Evolutionary conservation across 2,113 vertebrate species (phyloP), one percentile per base, ranked within the genome.

Genomic region (Oreocharis arfaki): DNA sequence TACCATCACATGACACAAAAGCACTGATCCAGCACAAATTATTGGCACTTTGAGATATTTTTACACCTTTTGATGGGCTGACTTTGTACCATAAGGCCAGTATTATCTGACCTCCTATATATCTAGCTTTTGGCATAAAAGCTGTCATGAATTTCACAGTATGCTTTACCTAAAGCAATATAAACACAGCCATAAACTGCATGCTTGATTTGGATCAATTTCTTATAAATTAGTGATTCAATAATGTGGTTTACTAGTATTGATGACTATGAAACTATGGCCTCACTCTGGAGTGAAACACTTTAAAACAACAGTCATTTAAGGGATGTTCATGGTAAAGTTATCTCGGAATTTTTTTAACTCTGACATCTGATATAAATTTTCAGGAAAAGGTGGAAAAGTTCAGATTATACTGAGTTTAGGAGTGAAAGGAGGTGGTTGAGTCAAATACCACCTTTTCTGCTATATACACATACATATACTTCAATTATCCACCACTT

Each of bases 401-500:
- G 7, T 15, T 78, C 12, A 5, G 3, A 65, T 69, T 55, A 35
- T 35, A n/a, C 6, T 55, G 26, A 33, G 20, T 65, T 56, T 63
- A 53, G 28, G 11, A 60, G 24, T 68, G 24, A 59, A 84, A 9
- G 7, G 8, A 80, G 10, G 7, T 4, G 0, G 4, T 20, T 0
- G 0, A 60, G 21, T 28, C 13, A 59, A 35, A 76, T 32, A 32
- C 6, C 42, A 70, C 5, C 6, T 74, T 55, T 59, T 67, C 9
- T 67, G 6, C 39, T 84, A 4, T 21, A 69, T 22, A 61, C 8
- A 37, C 11, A 13, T 28, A 33, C 6, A 22, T 49, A 8, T 11
- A 21, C 8, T 71, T 88, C 30, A 50, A 67, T 23, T 74, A 56
- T 35, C 21, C 22, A 44, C 17, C 35, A 10, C 24, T 56, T 87